Percentiles rank a stretch among this genome's conserved stretches.
phyloP scores from a whole-genome alignment of 2,888 invertebrate species.

The Himalopsyche kuldschensis region DNA sequence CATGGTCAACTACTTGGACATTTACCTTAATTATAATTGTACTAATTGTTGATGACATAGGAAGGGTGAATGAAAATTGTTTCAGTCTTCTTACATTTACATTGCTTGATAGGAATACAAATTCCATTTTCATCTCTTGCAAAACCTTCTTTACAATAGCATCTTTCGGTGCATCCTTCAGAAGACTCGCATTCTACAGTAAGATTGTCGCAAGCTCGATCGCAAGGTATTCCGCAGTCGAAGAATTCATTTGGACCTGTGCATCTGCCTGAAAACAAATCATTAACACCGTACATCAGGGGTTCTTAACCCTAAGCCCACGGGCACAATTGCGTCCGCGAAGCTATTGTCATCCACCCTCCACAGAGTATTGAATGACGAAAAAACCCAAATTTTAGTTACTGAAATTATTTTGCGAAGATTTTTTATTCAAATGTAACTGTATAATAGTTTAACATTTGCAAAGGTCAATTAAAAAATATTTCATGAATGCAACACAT shows the following conservation, averaged over 20 bases:
- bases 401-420: no score
- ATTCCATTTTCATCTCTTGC: background rate
- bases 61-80: background rate
- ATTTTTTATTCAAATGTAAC: no score
- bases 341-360: no score
- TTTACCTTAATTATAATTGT: background rate
- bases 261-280: background rate
- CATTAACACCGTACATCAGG: no score
- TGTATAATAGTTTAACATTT: no score
- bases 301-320: no score
- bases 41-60: background rate
- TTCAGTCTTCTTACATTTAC: background rate
- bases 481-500: no score
- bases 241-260: background rate
- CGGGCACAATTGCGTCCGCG: no score
- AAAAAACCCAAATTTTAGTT: no score
- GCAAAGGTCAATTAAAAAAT: no score
- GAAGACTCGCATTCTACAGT: background rate
- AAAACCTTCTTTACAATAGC: background rate
- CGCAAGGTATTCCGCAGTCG: background rate
- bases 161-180: background rate
- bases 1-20: no score
- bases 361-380: no score
- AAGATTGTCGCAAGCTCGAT: background rate
- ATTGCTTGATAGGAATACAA: slow-evolving; percentile 3